phyloP scores from a whole-genome alignment of 2,888 invertebrate genomes.

The Sinhomidia bicolor region DNA sequence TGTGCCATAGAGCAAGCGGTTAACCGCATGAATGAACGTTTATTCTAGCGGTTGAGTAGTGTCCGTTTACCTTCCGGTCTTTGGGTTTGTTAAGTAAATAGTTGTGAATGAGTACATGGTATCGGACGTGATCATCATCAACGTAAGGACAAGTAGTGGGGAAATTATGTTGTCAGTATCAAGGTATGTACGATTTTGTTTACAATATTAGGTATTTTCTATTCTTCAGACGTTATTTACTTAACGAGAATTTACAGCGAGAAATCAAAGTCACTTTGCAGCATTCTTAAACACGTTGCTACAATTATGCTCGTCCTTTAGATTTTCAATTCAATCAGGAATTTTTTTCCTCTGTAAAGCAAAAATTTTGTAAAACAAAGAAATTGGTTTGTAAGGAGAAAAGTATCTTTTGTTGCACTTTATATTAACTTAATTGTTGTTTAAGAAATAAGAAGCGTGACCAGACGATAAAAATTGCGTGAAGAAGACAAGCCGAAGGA shows the following conservation, averaged over 20 bases:
- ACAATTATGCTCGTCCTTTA: background rate
- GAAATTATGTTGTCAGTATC: too few species aligned
- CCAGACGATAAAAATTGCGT: slow-evolving; percentile 52
- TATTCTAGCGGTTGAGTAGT: background rate
- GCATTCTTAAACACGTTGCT: too few species aligned
- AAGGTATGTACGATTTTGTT: too few species aligned
- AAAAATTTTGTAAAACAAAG: background rate
- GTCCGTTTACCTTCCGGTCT: slow-evolving; percentile 52
- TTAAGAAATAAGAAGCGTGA: slow-evolving; percentile 50
- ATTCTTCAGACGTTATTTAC: too few species aligned
- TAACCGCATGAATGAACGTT: slow-evolving; percentile 40
- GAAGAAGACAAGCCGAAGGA: slow-evolving; percentile 44
- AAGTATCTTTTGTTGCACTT: background rate
- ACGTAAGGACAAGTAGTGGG: background rate
- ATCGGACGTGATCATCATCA: too few species aligned
- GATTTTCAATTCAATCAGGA: slow-evolving; percentile 10
- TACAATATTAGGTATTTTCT: too few species aligned
- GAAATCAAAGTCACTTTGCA: too few species aligned
- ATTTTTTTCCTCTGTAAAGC: background rate
- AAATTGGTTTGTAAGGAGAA: background rate
- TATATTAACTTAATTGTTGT: slow-evolving; percentile 32
- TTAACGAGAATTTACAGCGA: too few species aligned
- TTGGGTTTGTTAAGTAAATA: background rate
- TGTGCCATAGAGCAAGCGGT: background rate
- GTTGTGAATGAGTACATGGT: background rate